Conservation (phyloP, 2,113 vertebrate genomes). For the Platanista minor region DNA sequence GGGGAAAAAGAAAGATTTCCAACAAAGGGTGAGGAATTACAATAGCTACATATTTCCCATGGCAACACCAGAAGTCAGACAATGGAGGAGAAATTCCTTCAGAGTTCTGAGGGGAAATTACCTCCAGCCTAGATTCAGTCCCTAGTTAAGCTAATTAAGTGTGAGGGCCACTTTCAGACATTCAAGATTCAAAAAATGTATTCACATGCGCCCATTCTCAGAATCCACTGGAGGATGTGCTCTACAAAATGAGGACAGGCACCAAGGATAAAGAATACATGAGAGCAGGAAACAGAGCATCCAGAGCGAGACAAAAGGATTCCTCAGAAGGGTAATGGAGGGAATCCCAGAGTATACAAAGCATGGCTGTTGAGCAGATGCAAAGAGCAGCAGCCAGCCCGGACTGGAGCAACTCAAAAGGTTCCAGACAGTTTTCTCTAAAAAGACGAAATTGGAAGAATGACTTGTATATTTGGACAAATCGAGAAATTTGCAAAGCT, state of each 20-base stretch:
- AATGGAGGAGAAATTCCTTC: not conserved
- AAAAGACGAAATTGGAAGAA: not conserved
- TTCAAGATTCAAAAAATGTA: not conserved
- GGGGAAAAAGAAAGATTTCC: not conserved
- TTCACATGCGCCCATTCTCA: not conserved
- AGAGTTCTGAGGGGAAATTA: not conserved
- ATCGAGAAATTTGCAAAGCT: not conserved
- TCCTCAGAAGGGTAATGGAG: not conserved
- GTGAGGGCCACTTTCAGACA: not conserved
- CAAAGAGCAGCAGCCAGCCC: not conserved
- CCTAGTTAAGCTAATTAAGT: not conserved
- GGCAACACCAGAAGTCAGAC: not conserved
- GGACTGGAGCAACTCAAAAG: not conserved
- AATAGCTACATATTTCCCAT: not conserved
- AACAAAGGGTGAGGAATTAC: not conserved
- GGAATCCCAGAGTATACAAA: not conserved
- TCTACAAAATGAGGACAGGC: not conserved
- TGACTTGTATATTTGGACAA: not conserved
- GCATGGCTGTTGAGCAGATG: not conserved
- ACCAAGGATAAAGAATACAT: not conserved
- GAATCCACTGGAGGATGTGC: not conserved
- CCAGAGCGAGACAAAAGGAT: not conserved
- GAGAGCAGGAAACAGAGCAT: not conserved
- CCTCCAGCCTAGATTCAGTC: not conserved
- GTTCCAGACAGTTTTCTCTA: not conserved